Percentiles rank a stretch among this genome's conserved stretches.
Evolutionary conservation across 2,888 invertebrate genomes (phyloP).

Genomic region (Tiphia femorata): DNA sequence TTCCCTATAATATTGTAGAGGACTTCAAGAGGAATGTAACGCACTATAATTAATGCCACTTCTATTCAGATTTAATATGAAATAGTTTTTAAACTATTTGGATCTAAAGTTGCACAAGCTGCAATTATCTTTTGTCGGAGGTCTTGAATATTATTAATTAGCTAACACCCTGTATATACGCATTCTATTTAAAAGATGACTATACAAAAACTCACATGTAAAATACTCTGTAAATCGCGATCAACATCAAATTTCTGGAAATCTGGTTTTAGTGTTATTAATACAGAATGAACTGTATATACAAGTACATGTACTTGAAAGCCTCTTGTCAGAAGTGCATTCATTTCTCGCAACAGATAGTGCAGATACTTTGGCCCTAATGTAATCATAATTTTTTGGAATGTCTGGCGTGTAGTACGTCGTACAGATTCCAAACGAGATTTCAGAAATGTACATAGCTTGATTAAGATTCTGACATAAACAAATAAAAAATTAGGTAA

Average conservation of each 20-base stretch:
- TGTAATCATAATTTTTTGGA: conserved; percentile 89
- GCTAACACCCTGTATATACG: not conserved
- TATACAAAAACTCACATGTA: conserved; percentile 76
- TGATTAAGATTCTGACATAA: conserved; percentile 80
- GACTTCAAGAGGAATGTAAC: no score
- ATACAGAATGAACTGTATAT: conserved; percentile 87
- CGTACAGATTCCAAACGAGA: conserved; percentile 90
- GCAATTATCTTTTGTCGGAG: not conserved
- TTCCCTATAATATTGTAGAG: no score
- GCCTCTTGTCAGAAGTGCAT: conserved; percentile 84
- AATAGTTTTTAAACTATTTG: no score
- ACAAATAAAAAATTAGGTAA: not conserved
- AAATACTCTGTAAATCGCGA: conserved; percentile 79
- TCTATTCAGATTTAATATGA: no score
- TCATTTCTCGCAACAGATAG: conserved; percentile 84
- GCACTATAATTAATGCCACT: no score
- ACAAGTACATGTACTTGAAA: conserved; percentile 95
- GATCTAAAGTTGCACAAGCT: no score
- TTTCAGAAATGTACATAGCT: conserved; percentile 90
- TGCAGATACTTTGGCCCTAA: conserved; percentile 87
- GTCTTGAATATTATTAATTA: not conserved
- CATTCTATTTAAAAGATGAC: not conserved
- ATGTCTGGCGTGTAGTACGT: conserved; percentile 86
- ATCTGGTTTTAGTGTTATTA: conserved; percentile 79
- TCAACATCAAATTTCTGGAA: conserved; percentile 86